Percentiles rank a stretch among this genome's conserved stretches.
Conservation (phyloP, 1,140 invertebrate genomes). For the Bombus cullumanus region DNA sequence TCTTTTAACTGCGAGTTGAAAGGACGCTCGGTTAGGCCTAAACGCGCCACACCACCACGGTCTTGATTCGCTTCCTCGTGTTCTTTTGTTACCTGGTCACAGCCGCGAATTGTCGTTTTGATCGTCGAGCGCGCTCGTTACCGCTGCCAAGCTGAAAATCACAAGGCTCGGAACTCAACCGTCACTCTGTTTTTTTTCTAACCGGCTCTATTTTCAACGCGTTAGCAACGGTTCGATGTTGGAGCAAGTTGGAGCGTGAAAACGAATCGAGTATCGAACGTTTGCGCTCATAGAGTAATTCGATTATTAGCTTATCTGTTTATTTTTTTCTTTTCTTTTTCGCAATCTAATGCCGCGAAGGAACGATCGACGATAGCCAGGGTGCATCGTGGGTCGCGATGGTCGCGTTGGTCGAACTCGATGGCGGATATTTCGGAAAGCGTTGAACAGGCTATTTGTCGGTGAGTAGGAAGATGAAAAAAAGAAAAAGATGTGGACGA, state of each 20-base stretch:
- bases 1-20: constrained; percentile 53
- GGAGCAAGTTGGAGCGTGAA: too few species aligned
- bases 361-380: background rate
- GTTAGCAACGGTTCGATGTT: too few species aligned
- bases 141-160: background rate
- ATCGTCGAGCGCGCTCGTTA: background rate
- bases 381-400: too few species aligned
- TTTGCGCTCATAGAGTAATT: too few species aligned
- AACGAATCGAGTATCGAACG: too few species aligned
- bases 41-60: constrained; percentile 37
- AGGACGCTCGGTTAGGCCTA: constrained; percentile 44
- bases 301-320: too few species aligned
- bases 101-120: constrained; percentile 28
- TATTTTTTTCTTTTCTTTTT: too few species aligned
- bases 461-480: background rate
- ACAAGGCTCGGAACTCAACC: background rate
- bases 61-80: constrained; percentile 20
- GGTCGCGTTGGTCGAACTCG: background rate
- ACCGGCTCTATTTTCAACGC: too few species aligned
- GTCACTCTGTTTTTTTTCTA: background rate
- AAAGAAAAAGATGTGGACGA: background rate
- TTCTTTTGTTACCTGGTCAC: constrained; percentile 16
- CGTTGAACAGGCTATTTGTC: background rate
- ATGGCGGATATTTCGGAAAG: background rate
- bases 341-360: background rate